Evolutionary conservation across 2,888 invertebrate species (phyloP).

Genomic region (Lepidonotus clava): DNA sequence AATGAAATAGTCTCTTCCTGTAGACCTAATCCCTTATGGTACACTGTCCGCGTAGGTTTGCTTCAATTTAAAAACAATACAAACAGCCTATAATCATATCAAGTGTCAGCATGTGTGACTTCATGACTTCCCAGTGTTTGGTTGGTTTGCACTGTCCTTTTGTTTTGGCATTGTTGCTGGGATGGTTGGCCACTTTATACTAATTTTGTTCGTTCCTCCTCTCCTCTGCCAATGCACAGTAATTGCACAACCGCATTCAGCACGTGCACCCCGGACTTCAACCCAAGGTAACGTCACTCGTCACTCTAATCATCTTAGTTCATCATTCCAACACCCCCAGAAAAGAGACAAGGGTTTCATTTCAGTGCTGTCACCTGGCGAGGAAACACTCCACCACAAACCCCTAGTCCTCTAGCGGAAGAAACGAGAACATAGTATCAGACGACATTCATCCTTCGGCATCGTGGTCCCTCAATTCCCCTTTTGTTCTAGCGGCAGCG

Average conservation of each 20-base stretch:
- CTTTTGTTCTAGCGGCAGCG: too few species aligned
- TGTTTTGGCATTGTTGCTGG: slow-evolving; percentile 41
- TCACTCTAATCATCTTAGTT: slow-evolving; percentile 1
- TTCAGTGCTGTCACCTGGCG: too few species aligned
- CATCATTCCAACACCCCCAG: too few species aligned
- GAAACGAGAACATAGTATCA: too few species aligned
- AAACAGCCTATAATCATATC: too few species aligned
- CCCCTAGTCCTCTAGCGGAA: too few species aligned
- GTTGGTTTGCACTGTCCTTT: slow-evolving; percentile 40
- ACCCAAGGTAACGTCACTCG: slow-evolving; percentile 55
- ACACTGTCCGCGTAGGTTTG: too few species aligned
- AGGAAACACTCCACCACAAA: too few species aligned
- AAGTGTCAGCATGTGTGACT: slow-evolving; percentile 15
- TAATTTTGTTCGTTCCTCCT: slow-evolving; percentile 46
- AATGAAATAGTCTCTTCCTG: not conserved
- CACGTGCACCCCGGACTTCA: slow-evolving; percentile 55
- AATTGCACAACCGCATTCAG: slow-evolving; percentile 55
- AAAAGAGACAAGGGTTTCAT: too few species aligned
- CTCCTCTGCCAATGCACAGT: slow-evolving; percentile 55
- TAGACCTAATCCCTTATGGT: too few species aligned
- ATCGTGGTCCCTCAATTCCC: too few species aligned
- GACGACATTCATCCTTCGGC: too few species aligned
- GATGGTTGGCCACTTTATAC: slow-evolving; percentile 50
- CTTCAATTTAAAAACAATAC: slow-evolving; percentile 35
- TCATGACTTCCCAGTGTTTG: slow-evolving; percentile 10